Percentiles rank a stretch among this genome's conserved stretches.
Conservation (phyloP, 2,797 vertebrate species). For the Gallirallus australis region DNA sequence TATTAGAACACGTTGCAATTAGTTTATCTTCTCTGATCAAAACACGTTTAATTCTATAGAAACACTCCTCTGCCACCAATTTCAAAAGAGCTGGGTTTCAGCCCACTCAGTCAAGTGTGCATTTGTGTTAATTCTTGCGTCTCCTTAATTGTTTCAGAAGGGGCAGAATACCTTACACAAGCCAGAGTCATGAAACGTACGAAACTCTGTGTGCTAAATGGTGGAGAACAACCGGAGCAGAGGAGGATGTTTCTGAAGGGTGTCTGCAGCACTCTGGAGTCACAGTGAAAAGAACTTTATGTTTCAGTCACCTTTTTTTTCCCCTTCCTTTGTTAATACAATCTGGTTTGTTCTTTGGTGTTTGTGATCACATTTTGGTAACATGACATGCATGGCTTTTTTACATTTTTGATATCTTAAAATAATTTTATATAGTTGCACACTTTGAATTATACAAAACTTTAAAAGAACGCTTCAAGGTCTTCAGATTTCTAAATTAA, state of each 20-base stretch:
- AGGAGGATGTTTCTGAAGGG: background rate
- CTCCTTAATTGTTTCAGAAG: background rate
- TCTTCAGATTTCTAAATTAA: background rate
- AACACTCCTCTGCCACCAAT: background rate
- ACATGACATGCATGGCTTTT: background rate
- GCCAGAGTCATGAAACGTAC: background rate
- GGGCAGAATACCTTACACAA: background rate
- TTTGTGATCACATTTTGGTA: background rate
- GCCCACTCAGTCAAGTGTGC: background rate
- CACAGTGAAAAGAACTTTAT: background rate
- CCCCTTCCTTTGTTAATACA: background rate
- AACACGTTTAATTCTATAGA: background rate
- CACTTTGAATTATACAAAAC: background rate
- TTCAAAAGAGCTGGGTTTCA: conserved; percentile 1
- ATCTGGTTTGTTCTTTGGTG: background rate
- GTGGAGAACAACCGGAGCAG: background rate
- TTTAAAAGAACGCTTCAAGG: background rate
- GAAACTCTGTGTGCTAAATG: background rate
- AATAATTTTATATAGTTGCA: background rate
- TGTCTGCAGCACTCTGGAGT: background rate
- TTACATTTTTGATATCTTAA: background rate
- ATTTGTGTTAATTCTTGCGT: background rate
- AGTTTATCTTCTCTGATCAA: conserved; percentile 43
- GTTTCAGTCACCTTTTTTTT: background rate
- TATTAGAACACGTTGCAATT: background rate